Evolutionary conservation across 1,140 invertebrate species (phyloP).

Genomic region (Patella vulgata): DNA sequence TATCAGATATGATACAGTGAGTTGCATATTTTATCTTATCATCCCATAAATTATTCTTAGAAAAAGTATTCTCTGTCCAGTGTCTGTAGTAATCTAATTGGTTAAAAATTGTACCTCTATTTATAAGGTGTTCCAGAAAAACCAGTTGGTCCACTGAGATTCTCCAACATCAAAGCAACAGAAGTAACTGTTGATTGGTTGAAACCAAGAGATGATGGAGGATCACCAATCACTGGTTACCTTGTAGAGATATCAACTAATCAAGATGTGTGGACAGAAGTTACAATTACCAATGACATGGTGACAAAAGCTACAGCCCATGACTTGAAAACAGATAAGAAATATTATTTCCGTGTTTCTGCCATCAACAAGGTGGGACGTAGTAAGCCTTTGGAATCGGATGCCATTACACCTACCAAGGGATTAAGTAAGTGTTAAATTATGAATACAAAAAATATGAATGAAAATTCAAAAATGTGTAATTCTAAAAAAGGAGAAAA

Average conservation of each 20-base stretch:
- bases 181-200: slow-evolving; percentile 89
- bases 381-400: slow-evolving; percentile 85
- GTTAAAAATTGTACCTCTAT: not conserved
- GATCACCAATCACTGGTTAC: slow-evolving; percentile 90
- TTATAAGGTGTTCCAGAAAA: slow-evolving; percentile 72
- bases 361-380: slow-evolving; percentile 93
- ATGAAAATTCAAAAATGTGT: not conserved
- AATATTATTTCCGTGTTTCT: slow-evolving; percentile 73
- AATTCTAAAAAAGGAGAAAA: not conserved
- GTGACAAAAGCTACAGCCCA: slow-evolving; percentile 43
- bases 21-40: no score
- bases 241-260: slow-evolving; percentile 97
- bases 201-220: slow-evolving; percentile 90
- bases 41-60: no score
- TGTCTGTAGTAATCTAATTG: no score
- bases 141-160: slow-evolving; percentile 92
- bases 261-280: slow-evolving; percentile 78
- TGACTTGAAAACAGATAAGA: slow-evolving; percentile 75
- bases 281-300: slow-evolving; percentile 81
- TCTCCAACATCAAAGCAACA: slow-evolving; percentile 90
- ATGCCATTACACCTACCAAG: slow-evolving; percentile 89
- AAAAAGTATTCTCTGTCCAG: no score
- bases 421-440: slow-evolving; percentile 39
- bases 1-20: no score
- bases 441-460: not conserved